A percentile compares a stretch with the other conserved stretches of the same genome.
phyloP scores from a whole-genome alignment of 1,140 invertebrate genomes.

The Penaeus chinensis region DNA sequence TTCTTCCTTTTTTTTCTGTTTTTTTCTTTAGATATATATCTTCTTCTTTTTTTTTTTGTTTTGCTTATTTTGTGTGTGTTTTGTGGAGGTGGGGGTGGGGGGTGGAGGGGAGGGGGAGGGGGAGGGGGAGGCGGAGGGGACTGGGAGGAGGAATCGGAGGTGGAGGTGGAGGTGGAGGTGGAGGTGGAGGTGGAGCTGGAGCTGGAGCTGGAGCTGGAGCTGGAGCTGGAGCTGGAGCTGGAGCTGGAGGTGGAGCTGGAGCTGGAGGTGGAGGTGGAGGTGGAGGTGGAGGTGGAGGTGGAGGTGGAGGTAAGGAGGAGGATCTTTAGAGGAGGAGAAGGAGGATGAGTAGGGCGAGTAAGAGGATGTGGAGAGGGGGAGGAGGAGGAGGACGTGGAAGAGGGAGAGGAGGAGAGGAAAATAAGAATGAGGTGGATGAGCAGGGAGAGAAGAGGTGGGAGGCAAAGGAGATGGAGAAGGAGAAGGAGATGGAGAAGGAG shows the following conservation, averaged over 20 bases:
- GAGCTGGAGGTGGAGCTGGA: no score
- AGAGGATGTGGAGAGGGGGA: not conserved
- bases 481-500: no score
- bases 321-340: not conserved
- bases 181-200: not conserved
- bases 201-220: no score
- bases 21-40: no score
- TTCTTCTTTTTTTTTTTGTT: no score
- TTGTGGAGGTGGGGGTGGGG: not conserved
- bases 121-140: not conserved
- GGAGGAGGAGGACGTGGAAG: not conserved
- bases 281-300: not conserved
- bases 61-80: no score
- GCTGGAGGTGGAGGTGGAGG: no score
- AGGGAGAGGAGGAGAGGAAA: not conserved
- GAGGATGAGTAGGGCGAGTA: not conserved
- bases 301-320: not conserved
- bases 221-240: no score
- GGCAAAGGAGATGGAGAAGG: no score
- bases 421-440: not conserved
- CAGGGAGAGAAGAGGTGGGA: not conserved
- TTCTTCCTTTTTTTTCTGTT: no score
- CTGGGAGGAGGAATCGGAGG: not conserved
- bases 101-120: not conserved
- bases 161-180: not conserved